These are phyloP conservation scores for Chelidonichthys spinosus DNA, from an alignment of 2,797 vertebrate species.

Conservation along the genomic window DNA sequence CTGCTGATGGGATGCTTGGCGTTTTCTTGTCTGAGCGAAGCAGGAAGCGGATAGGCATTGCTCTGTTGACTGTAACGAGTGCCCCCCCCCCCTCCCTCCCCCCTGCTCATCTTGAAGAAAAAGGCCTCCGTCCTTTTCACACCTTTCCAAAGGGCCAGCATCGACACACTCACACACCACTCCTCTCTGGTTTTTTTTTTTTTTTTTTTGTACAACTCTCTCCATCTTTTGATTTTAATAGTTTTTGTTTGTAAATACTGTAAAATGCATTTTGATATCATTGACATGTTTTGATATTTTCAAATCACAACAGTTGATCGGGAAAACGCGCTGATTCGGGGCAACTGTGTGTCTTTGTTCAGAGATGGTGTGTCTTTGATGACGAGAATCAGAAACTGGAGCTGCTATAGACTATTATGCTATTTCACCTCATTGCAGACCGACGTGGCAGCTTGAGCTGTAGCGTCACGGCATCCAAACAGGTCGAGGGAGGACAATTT, in stretches of 20 bases:
- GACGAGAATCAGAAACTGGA: conserved; percentile 67
- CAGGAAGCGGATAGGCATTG: conserved; percentile 40
- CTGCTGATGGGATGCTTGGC: conserved; percentile 42
- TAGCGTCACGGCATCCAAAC: conserved; percentile 24
- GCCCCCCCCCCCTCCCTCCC: conserved; percentile 37
- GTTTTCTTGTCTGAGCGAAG: conserved; percentile 39
- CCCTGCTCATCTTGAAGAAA: conserved; percentile 33
- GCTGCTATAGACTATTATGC: conserved; percentile 73
- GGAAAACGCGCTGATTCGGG: conserved; percentile 65
- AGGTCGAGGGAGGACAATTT: conserved; percentile 35
- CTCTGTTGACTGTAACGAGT: conserved; percentile 53
- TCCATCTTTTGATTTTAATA: conserved; percentile 63
- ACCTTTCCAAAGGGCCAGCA: conserved; percentile 34
- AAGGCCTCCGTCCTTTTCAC: conserved; percentile 34
- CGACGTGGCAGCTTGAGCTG: conserved; percentile 45
- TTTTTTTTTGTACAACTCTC: conserved; percentile 68
- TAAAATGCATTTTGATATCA: conserved; percentile 93
- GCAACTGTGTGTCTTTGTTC: conserved; percentile 69
- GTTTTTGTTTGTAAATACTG: conserved; percentile 87
- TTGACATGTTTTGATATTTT: conserved; percentile 91
- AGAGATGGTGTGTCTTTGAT: conserved; percentile 66
- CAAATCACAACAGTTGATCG: conserved; percentile 81
- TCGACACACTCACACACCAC: conserved; percentile 34
- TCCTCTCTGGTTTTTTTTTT: conserved; percentile 44
- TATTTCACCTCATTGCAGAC: conserved; percentile 72